Base-by-base conservation (phyloP, 2,113 vertebrate genomes). In the Pseudorhombus dupliciocellatus region DNA sequence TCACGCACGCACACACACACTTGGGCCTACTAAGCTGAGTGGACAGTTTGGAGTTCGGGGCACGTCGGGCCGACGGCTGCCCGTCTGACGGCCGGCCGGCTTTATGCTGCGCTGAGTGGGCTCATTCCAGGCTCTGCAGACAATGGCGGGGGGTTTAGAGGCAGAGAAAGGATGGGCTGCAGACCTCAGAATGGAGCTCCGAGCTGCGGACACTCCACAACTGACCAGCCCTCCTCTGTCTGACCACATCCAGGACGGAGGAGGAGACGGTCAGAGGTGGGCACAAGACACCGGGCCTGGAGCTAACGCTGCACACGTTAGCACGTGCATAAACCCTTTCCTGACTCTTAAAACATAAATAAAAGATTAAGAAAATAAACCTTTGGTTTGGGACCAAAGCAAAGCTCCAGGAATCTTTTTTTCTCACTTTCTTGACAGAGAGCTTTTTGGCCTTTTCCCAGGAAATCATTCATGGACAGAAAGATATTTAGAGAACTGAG, bases 21-120 rank as follows among this genome's bases (percentile, higher is more conserved):
- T 25, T 10, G 25, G 18, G 37, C 24, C 5, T 3, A n/a, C 80
- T 78, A 31, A 90, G 93, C 93, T 94, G 91, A 94, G 87, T 91
- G 87, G 86, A 89, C 92, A 91, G 83, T 93, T 93, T 92, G 80
- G 83, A 67, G 81, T 71, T 67, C 73, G 89, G 83, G 73, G 84
- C 72, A 79, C 28, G 79, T 77, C 84, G 87, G 85, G 31, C 31
- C 11, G 31, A 34, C 31, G 66, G 82, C 78, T 77, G 84, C 70
- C 83, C 51, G 90, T 90, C 90, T 92, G 91, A 87, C 88, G 67
- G 82, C 78, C 74, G 84, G 69, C 83, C 50, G 90, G 90, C 90
- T 92, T 93, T 92, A 86, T 59, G 79, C 86, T 75, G 62, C 83
- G 93, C 92, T 94, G 92, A 94, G 90, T 89, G 90, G 73, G 89